phyloP scores from a whole-genome alignment of 92 coral and sea anemone genomes.

The Porites cylindrica region DNA sequence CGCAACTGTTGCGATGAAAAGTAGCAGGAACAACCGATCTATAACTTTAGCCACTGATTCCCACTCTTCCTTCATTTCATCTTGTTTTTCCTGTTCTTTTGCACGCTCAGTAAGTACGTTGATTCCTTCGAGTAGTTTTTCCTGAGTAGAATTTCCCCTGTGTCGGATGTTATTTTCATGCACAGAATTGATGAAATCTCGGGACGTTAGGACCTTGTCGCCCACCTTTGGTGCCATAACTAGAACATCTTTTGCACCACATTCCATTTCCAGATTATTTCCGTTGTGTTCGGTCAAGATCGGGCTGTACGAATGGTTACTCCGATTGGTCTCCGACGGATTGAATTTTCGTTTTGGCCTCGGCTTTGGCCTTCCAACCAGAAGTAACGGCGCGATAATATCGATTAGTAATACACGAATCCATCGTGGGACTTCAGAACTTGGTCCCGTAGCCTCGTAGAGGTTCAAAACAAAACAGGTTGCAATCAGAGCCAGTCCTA shows the following conservation, averaged over 20 bases:
- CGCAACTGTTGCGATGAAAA: slow-evolving; percentile 92
- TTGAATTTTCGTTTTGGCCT: slow-evolving; percentile 67
- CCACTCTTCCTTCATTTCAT: slow-evolving; percentile 92
- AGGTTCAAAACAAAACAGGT: slow-evolving; percentile 92
- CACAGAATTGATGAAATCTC: slow-evolving; percentile 82
- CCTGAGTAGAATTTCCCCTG: slow-evolving; percentile 77
- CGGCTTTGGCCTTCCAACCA: slow-evolving; percentile 74
- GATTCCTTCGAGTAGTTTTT: slow-evolving; percentile 83
- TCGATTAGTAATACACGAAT: slow-evolving; percentile 78
- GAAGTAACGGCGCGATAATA: slow-evolving; percentile 87
- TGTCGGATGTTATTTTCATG: slow-evolving; percentile 83
- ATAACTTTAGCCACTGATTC: slow-evolving; percentile 97
- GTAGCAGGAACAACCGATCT: slow-evolving; percentile 87
- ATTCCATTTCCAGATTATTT: slow-evolving; percentile 59
- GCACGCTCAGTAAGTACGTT: slow-evolving; percentile 88
- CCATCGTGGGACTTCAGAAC: slow-evolving; percentile 87
- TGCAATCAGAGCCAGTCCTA: slow-evolving; percentile 92
- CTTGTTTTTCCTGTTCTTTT: slow-evolving; percentile 90
- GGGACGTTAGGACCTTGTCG: slow-evolving; percentile 77
- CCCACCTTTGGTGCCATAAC: slow-evolving; percentile 86
- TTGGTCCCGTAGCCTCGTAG: slow-evolving; percentile 92
- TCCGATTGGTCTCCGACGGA: slow-evolving; percentile 26
- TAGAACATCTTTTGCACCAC: slow-evolving; percentile 79
- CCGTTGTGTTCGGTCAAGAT: slow-evolving; percentile 71
- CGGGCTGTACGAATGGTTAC: slow-evolving; percentile 69